These are phyloP conservation scores for Zeuzera pyrina DNA, from an alignment of 2,888 invertebrate genomes.

Conservation along the genomic window DNA sequence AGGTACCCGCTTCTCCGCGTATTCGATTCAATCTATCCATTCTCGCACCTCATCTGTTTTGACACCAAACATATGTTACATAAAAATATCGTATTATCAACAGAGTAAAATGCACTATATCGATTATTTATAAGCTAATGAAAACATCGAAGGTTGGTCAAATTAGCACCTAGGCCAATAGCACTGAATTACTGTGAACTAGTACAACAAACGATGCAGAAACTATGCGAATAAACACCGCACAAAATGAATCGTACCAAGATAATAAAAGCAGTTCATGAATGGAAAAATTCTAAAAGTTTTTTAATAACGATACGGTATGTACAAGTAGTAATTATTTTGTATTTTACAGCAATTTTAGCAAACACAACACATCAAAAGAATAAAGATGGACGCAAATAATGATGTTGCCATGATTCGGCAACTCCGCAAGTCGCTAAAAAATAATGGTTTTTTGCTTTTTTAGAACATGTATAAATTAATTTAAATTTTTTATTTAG, in stretches of 20 bases:
- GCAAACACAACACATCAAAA: slow-evolving; percentile 63
- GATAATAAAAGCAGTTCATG: background rate
- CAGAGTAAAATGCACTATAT: slow-evolving; percentile 12
- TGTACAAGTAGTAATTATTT: background rate
- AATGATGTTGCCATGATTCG: slow-evolving; percentile 48
- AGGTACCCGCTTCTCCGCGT: slow-evolving; percentile 48
- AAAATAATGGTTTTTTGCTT: no score
- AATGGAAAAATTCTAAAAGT: background rate
- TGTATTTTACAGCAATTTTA: slow-evolving; percentile 43
- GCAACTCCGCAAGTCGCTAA: slow-evolving; percentile 15
- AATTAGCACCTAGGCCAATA: slow-evolving; percentile 66
- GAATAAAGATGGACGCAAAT: slow-evolving; percentile 71
- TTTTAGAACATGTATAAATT: no score
- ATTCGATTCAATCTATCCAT: slow-evolving; percentile 67
- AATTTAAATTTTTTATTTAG: no score
- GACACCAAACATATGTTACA: slow-evolving; percentile 36
- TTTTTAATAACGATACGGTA: background rate
- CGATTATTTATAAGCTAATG: slow-evolving; percentile 34
- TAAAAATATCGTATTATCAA: background rate
- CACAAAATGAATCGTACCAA: slow-evolving; percentile 20
- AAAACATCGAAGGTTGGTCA: slow-evolving; percentile 52
- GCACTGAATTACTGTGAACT: slow-evolving; percentile 58
- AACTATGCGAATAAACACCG: slow-evolving; percentile 50
- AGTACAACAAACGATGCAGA: slow-evolving; percentile 56
- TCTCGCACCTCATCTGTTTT: slow-evolving; percentile 62